Evolutionary conservation across 2,113 vertebrate species (phyloP).

Genomic region (Proteles cristata): DNA sequence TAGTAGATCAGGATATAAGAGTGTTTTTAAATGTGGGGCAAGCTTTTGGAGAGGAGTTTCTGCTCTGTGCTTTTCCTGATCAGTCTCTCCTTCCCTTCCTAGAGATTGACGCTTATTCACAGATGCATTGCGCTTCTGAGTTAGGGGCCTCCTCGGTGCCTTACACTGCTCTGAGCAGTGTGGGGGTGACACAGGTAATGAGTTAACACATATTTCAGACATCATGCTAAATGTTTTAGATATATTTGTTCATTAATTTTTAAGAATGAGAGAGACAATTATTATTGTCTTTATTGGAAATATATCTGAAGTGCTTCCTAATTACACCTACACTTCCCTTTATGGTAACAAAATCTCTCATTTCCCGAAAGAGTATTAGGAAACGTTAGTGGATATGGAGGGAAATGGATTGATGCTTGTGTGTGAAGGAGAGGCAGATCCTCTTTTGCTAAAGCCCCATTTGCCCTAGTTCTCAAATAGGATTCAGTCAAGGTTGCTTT

Average conservation of each 20-base stretch:
- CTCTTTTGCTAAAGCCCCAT: slow-evolving; percentile 57
- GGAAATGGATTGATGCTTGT: neutral
- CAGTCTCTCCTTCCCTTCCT: neutral
- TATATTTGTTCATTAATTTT: neutral
- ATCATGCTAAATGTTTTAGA: neutral
- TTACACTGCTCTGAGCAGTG: neutral
- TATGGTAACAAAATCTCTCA: neutral
- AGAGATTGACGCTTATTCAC: neutral
- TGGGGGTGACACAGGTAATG: neutral
- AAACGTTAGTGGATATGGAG: neutral
- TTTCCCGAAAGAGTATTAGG: slow-evolving; percentile 2
- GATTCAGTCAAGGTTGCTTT: slow-evolving; percentile 31
- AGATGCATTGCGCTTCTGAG: neutral
- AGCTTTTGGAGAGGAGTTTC: neutral
- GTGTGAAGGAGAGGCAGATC: slow-evolving; percentile 26
- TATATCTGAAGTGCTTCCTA: neutral
- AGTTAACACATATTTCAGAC: neutral
- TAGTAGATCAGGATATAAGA: neutral
- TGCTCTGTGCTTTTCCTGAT: neutral
- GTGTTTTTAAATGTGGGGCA: neutral
- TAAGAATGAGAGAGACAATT: neutral
- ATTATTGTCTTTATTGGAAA: slow-evolving; percentile 16
- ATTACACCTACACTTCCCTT: neutral
- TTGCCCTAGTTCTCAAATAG: slow-evolving; percentile 64
- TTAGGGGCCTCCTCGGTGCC: neutral